Evolutionary conservation across 2,797 vertebrate species (phyloP).

Genomic region (Rhabdomys pumilio): DNA sequence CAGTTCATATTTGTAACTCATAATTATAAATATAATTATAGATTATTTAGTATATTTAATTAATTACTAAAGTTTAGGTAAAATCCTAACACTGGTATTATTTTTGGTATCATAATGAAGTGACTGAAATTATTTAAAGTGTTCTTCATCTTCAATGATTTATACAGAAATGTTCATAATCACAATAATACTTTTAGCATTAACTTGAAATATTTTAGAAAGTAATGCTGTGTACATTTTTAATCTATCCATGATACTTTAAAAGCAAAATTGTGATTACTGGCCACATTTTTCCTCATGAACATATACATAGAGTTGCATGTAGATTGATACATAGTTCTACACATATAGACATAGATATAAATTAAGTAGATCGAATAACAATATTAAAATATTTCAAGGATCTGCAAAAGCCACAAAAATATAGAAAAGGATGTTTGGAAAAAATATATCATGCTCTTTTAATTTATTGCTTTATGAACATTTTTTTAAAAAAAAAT

Average conservation of each 20-base stretch:
- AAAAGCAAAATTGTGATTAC: neutral
- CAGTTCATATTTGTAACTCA: neutral
- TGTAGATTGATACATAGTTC: neutral
- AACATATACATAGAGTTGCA: neutral
- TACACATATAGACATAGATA: neutral
- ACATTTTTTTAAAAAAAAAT: neutral
- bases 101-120: neutral
- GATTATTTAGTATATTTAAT: neutral
- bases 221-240: neutral
- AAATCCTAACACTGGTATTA: too few species aligned
- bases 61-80: neutral
- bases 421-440: neutral
- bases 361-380: too few species aligned
- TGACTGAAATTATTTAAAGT: neutral
- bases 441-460: neutral
- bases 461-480: neutral
- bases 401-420: neutral
- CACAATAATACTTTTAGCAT: too few species aligned
- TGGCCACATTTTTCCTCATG: neutral
- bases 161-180: neutral
- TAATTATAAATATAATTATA: neutral
- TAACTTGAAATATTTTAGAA: neutral
- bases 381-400: neutral
- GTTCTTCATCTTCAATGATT: too few species aligned
- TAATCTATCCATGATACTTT: neutral